A percentile compares a stretch with the other conserved stretches of the same genome.
Conservation (phyloP, 2,888 invertebrate species). For the Rhopalosiphum nymphaeae region DNA sequence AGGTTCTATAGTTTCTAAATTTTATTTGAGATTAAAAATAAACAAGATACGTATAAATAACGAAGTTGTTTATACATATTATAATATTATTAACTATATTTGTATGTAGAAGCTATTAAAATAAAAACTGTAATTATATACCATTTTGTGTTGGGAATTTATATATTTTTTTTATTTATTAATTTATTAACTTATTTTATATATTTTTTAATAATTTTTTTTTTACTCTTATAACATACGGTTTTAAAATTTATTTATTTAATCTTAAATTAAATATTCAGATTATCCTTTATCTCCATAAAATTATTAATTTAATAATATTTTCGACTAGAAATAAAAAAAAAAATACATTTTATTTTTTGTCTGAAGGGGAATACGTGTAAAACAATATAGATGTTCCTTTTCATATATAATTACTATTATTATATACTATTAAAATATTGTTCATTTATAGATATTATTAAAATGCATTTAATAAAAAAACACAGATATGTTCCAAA, state of each 20-base stretch:
- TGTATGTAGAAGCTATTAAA: neutral
- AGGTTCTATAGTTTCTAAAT: neutral
- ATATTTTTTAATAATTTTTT: neutral
- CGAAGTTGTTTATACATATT: neutral
- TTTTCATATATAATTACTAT: neutral
- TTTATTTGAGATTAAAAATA: neutral
- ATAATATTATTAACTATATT: neutral
- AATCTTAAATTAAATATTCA: slow-evolving; percentile 2
- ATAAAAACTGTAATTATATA: neutral
- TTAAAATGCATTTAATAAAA: neutral
- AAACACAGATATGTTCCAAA: neutral
- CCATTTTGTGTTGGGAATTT: neutral
- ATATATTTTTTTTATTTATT: neutral
- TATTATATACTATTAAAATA: neutral
- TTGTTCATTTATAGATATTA: neutral
- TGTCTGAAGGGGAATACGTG: neutral
- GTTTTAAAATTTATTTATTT: neutral
- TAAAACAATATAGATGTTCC: neutral
- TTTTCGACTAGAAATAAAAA: neutral
- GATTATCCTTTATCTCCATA: neutral
- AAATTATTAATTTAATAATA: neutral
- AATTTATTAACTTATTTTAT: neutral
- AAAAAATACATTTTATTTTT: neutral
- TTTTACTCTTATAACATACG: neutral
- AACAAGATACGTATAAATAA: neutral